These are phyloP conservation scores for Odocoileus hemionus DNA, from an alignment of 2,113 vertebrate genomes.

Conservation along the genomic window DNA sequence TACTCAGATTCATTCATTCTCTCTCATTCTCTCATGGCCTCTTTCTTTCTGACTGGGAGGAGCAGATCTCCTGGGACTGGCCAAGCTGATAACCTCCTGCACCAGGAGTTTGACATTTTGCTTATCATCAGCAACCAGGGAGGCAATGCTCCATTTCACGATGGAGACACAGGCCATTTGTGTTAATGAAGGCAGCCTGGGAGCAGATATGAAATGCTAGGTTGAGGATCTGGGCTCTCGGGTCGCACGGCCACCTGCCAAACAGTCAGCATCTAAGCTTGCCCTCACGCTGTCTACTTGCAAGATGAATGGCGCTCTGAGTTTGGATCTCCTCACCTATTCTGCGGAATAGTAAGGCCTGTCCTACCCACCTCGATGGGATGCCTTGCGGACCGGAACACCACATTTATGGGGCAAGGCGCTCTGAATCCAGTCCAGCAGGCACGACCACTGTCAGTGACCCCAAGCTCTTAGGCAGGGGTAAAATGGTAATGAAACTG, in stretches of 20 bases:
- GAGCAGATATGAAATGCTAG: neutral
- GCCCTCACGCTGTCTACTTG: neutral
- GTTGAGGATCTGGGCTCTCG: neutral
- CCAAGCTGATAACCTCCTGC: constrained; percentile 35
- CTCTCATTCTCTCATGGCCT: neutral
- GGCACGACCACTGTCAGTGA: neutral
- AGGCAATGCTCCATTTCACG: neutral
- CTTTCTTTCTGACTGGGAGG: neutral
- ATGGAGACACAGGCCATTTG: neutral
- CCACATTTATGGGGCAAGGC: neutral
- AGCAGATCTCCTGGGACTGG: neutral
- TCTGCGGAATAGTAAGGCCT: neutral
- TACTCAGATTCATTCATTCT: neutral
- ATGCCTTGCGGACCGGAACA: too few relatives aligned
- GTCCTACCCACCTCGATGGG: neutral
- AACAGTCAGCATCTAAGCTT: neutral
- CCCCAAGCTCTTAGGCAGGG: neutral
- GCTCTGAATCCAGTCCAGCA: neutral
- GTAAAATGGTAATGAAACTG: neutral
- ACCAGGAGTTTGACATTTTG: constrained; percentile 31
- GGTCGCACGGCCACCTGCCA: neutral
- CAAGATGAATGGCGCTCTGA: neutral
- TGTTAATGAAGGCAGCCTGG: neutral
- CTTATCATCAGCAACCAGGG: constrained; percentile 43
- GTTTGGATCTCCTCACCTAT: neutral